Evolutionary conservation across 2,888 invertebrate genomes (phyloP), one percentile per base, ranked within the genome.

Genomic region (Serripes groenlandicus): DNA sequence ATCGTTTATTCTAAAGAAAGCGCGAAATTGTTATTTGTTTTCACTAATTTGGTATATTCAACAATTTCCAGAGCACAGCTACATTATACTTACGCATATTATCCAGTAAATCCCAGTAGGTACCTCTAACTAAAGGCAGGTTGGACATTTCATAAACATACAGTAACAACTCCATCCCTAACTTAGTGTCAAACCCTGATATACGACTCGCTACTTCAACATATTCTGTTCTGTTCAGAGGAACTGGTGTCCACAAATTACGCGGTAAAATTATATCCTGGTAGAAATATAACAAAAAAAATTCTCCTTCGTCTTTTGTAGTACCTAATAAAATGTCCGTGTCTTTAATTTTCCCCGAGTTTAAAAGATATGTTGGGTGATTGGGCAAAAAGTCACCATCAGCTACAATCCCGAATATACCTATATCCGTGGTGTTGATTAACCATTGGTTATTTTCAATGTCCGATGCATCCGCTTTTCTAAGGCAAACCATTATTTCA

Each of bases 281-380:
- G 62, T 86, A 92, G 30, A 83, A 73, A 32, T 98, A 98, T 81
- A 98, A 96, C 91, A 98, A 96, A 95, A 98, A 98, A 95, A 98
- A 98, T 7, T 97, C 98, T 83, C 99, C 98, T 96, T 99, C 99
- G 94, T 99, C 98, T 94, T 97, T 97, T 95, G 98, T 99, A 95
- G 98, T 98, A 81, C 99, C 99, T 90, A 99, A 96, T 91, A 99
- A 96, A 81, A 99, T 97, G 94, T 98, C 98, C 85, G 97, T 97
- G 92, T 98, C 97, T 93, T 97, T 97, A 92, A 98, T 97, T 94
- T 97, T 97, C 5, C 97, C 97, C 90, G 97, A 97, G 86, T 96
- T 96, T 93, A 98, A 95, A 96, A 98, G 96, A 76, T 97, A 97
- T 93, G 97, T 96, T 0, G 98, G 98, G 94, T 97, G 97, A 92